Evolutionary conservation across 2,888 invertebrate species (phyloP).

Genomic region (Pseudolycoriella hygida): DNA sequence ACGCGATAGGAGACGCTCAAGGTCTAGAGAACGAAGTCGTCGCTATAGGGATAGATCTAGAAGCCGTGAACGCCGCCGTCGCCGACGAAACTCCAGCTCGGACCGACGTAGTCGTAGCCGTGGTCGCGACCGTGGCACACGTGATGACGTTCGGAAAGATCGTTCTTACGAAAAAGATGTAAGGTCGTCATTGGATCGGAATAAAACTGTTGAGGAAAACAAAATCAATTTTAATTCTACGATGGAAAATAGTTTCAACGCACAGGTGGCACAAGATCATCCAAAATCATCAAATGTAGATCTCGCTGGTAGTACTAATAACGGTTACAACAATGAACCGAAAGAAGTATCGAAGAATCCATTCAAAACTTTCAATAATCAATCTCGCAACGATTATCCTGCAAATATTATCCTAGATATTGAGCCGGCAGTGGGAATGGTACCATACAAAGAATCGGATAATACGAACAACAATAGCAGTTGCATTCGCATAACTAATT

Average conservation of each 20-base stretch:
- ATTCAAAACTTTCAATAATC: not conserved
- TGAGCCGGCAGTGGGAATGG: not conserved
- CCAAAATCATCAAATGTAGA: not conserved
- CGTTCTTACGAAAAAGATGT: not conserved
- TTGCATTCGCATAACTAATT: slow-evolving; percentile 54
- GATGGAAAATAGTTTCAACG: not conserved
- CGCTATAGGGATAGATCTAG: slow-evolving; percentile 32
- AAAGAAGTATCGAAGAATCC: no score
- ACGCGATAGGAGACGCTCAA: slow-evolving; percentile 23
- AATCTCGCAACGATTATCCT: not conserved
- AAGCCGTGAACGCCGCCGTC: slow-evolving; percentile 32
- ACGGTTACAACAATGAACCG: not conserved
- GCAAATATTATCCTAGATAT: no score
- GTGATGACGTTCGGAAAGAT: not conserved
- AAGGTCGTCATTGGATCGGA: not conserved
- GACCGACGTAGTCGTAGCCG: not conserved
- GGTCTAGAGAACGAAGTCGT: slow-evolving; percentile 30
- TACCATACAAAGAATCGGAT: not conserved
- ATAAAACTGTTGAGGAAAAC: not conserved
- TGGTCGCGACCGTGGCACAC: slow-evolving; percentile 1
- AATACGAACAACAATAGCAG: not conserved
- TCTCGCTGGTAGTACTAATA: not conserved
- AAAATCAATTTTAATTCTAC: not conserved
- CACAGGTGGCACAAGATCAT: not conserved
- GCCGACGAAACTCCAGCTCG: not conserved